Conservation (phyloP, 2,797 vertebrate species). For the Pagetopsis macropterus region DNA sequence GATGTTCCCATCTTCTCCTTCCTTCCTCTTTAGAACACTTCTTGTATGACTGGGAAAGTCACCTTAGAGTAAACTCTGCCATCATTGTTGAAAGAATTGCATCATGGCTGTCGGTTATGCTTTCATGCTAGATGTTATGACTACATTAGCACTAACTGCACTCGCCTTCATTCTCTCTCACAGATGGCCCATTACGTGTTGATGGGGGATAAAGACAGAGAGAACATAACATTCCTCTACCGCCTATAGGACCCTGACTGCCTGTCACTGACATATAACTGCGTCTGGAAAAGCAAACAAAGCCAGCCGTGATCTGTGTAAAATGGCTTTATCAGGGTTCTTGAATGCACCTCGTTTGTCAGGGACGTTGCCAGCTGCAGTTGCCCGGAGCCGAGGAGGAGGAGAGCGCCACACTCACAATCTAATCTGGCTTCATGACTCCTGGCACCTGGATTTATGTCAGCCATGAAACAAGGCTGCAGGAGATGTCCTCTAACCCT, state of each 20-base stretch:
- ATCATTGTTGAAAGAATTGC: conserved; percentile 33
- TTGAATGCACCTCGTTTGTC: conserved; percentile 22
- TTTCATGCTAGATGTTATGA: conserved; percentile 56
- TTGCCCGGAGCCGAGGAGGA: conserved; percentile 17
- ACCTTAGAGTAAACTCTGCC: conserved; percentile 46
- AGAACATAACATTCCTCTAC: conserved; percentile 34
- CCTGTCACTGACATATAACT: conserved; percentile 45
- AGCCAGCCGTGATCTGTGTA: conserved; percentile 15
- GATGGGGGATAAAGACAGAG: conserved; percentile 32
- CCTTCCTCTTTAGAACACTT: not conserved
- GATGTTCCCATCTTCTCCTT: not conserved
- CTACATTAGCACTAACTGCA: conserved; percentile 62
- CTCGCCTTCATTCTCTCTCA: conserved; percentile 36
- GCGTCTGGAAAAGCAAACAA: conserved; percentile 52
- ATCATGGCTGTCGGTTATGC: conserved; percentile 50
- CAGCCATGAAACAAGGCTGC: conserved; percentile 45
- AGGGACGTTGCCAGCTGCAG: conserved; percentile 25
- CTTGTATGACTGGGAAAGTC: conserved; percentile 55
- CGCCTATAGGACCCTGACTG: conserved; percentile 14
- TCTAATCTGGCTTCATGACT: conserved; percentile 57
- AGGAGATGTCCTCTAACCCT: conserved; percentile 38
- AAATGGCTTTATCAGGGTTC: conserved; percentile 6
- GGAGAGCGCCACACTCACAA: conserved; percentile 25
- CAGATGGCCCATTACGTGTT: conserved; percentile 66
- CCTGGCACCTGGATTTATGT: conserved; percentile 51